A percentile compares a stretch with the other conserved stretches of the same genome.
Evolutionary conservation across 2,888 invertebrate species (phyloP).

Genomic region (Biston betularia): DNA sequence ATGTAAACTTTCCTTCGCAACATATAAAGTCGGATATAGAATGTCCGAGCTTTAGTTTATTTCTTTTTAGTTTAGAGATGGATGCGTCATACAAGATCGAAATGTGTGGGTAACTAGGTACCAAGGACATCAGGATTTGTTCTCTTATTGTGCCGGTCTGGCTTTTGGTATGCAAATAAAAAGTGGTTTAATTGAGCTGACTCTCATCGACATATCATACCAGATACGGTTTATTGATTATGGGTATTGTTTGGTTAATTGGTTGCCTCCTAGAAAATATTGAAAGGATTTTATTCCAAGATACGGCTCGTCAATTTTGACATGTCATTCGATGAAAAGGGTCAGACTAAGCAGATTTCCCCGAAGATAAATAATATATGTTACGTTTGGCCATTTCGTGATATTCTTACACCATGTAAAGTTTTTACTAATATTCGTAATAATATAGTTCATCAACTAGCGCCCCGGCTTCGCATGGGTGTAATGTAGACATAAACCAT

Average conservation of each 20-base stretch:
- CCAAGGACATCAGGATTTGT: slow-evolving; percentile 73
- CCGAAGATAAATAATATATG: background rate
- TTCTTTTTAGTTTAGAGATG: slow-evolving; percentile 46
- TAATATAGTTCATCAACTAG: no score
- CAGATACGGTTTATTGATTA: slow-evolving; percentile 31
- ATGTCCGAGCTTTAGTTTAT: slow-evolving; percentile 38
- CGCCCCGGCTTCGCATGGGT: no score
- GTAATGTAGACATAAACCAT: no score
- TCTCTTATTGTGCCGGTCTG: slow-evolving; percentile 62
- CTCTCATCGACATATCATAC: slow-evolving; percentile 37
- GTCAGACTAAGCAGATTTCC: slow-evolving; percentile 13
- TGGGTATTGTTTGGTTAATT: slow-evolving; percentile 31
- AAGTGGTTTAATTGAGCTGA: slow-evolving; percentile 57
- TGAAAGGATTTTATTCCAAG: background rate
- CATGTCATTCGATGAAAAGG: slow-evolving; percentile 17
- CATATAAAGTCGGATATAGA: slow-evolving; percentile 40
- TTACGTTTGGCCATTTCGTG: background rate
- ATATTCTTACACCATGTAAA: no score
- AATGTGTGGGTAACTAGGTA: slow-evolving; percentile 74
- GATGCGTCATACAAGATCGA: slow-evolving; percentile 72
- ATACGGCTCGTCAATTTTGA: slow-evolving; percentile 8
- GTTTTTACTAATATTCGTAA: no score
- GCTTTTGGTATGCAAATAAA: slow-evolving; percentile 72
- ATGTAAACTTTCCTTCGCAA: slow-evolving; percentile 40
- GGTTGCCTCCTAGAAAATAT: slow-evolving; percentile 9